A percentile compares a stretch with the other conserved stretches of the same genome.
phyloP scores from a whole-genome alignment of 2,113 vertebrate genomes.

The Pseudorhombus dupliciocellatus region DNA sequence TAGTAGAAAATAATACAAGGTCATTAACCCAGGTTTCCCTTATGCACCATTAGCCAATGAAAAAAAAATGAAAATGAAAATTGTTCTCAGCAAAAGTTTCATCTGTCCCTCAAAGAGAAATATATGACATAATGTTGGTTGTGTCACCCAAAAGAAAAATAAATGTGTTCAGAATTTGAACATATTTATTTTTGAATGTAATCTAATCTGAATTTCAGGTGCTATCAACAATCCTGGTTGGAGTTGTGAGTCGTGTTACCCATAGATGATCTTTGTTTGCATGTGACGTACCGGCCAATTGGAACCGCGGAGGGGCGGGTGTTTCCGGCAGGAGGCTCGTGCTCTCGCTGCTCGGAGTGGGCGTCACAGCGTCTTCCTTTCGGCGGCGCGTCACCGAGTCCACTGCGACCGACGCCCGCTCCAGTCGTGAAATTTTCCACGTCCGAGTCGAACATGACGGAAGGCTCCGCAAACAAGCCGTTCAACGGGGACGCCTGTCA shows the following conservation, averaged over 20 bases:
- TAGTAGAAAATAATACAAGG: too few relatives aligned
- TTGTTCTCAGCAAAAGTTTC: too few relatives aligned
- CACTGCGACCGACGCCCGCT: conserved; percentile 10
- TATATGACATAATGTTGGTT: too few relatives aligned
- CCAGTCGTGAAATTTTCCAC: conserved; percentile 39
- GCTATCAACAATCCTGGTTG: too few relatives aligned
- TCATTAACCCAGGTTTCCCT: too few relatives aligned
- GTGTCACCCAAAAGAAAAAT: too few relatives aligned
- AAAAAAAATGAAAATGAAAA: too few relatives aligned
- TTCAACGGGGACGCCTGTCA: conserved; percentile 74
- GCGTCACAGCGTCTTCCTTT: conserved; percentile 42
- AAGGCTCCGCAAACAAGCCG: conserved; percentile 76
- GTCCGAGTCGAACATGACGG: conserved; percentile 71
- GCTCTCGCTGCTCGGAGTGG: conserved; percentile 52
- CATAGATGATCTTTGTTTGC: neutral
- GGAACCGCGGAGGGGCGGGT: conserved; percentile 41
- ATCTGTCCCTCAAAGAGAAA: too few relatives aligned
- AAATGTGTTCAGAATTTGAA: too few relatives aligned
- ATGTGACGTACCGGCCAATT: conserved; percentile 36
- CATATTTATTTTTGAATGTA: too few relatives aligned
- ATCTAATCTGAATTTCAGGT: too few relatives aligned
- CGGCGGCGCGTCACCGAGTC: conserved; percentile 53
- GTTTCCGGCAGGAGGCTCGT: conserved; percentile 50
- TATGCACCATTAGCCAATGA: too few relatives aligned
- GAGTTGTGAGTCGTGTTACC: accelerated